Conservation (phyloP, 2,113 vertebrate genomes). For the Mustela nigripes region DNA sequence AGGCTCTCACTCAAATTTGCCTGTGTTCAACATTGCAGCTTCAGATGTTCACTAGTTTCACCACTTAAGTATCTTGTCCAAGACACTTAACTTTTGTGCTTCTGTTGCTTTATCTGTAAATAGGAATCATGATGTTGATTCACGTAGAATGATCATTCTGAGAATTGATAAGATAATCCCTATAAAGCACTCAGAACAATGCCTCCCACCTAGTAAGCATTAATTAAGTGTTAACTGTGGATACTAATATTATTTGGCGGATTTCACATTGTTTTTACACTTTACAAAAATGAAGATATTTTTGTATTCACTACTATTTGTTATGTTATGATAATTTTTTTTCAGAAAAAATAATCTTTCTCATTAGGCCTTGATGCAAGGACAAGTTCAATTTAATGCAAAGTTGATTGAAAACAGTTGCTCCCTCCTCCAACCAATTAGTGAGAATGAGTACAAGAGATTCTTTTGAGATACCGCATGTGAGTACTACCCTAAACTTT, state of each 20-base stretch:
- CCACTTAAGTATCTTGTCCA: not conserved
- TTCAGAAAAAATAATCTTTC: not conserved
- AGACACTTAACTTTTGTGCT: not conserved
- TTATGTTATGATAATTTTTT: conserved; percentile 45
- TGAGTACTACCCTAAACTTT: not conserved
- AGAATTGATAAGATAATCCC: conserved; percentile 22
- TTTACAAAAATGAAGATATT: conserved; percentile 22
- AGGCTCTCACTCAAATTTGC: not conserved
- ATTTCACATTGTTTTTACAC: not conserved
- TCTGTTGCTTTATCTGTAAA: conserved; percentile 29
- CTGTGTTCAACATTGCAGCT: not conserved
- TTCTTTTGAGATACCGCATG: not conserved
- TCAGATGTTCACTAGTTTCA: not conserved
- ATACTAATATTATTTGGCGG: not conserved
- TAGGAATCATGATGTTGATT: not conserved
- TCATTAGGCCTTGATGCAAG: conserved; percentile 31
- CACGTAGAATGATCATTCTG: not conserved
- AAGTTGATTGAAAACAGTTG: conserved; percentile 59
- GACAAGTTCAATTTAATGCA: not conserved
- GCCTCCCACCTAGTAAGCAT: not conserved
- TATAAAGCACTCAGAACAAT: not conserved
- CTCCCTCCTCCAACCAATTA: conserved; percentile 20
- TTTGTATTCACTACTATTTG: not conserved
- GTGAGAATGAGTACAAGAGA: not conserved
- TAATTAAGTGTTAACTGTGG: not conserved